A percentile compares a stretch with the other conserved stretches of the same genome.
Conservation (phyloP, 2,113 vertebrate species). For the Microcebus murinus region DNA sequence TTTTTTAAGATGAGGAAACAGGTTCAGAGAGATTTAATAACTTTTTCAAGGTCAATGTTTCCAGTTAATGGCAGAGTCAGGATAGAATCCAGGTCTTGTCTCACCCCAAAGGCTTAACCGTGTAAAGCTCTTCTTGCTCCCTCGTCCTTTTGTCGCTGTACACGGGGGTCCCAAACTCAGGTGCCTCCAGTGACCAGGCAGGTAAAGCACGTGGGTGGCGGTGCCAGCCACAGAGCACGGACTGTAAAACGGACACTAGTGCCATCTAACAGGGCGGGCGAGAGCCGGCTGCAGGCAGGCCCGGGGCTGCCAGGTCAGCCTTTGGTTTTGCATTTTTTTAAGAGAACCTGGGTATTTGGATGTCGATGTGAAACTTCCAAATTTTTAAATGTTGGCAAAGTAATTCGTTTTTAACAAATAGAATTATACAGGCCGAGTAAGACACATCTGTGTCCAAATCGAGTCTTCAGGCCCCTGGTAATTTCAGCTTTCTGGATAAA, state of each 20-base stretch:
- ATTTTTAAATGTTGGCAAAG: background rate
- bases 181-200: background rate
- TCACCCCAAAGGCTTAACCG: background rate
- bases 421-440: too few relatives aligned
- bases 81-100: background rate
- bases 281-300: background rate
- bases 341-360: background rate
- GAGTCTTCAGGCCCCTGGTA: background rate
- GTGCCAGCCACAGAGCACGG: rapidly evolving
- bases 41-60: too few relatives aligned
- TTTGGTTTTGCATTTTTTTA: background rate
- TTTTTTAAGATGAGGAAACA: background rate
- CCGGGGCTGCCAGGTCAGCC: rapidly evolving
- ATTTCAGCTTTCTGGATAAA: background rate
- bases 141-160: rapidly evolving
- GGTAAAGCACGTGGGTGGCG: rapidly evolving
- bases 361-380: background rate
- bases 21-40: background rate
- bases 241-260: rapidly evolving
- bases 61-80: background rate
- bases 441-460: background rate
- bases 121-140: rapidly evolving
- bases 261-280: rapidly evolving
- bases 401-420: background rate
- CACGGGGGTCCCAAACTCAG: rapidly evolving